These are phyloP conservation scores for human (Homo sapiens) DNA, from an alignment of 2,113 vertebrate genomes.

Conservation along the genomic window DNA sequence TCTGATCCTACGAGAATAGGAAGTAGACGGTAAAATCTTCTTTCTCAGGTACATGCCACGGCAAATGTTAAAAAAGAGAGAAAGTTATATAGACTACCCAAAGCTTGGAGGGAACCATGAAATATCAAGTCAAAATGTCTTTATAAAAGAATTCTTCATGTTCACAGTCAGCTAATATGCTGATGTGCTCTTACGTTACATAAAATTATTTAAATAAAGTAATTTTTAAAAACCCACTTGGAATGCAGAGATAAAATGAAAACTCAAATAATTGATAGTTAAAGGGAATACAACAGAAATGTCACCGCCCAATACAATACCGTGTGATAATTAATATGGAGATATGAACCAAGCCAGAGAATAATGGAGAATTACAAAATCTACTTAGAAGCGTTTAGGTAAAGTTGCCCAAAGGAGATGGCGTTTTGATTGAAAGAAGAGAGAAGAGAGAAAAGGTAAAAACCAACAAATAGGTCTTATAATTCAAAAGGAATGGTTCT, in stretches of 20 bases:
- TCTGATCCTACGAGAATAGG: neutral
- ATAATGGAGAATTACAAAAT: neutral
- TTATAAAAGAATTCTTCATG: neutral
- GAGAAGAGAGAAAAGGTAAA: neutral
- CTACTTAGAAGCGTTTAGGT: neutral
- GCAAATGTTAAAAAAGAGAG: neutral
- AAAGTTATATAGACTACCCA: neutral
- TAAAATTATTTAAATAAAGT: neutral
- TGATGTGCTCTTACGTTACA: rapidly evolving
- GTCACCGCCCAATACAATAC: neutral
- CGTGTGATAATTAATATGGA: neutral
- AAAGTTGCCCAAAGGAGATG: neutral
- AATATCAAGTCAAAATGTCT: neutral
- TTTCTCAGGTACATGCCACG: neutral
- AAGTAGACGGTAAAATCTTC: neutral
- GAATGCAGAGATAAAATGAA: neutral
- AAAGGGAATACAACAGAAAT: neutral
- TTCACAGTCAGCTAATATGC: neutral
- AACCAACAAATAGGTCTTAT: neutral
- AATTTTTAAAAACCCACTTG: neutral
- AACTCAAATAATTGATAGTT: neutral
- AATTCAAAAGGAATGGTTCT: neutral
- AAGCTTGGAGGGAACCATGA: neutral
- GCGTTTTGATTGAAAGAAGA: neutral
- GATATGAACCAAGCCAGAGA: neutral